Conservation (phyloP, 2,888 invertebrate genomes). For the Cheilosia pagana region DNA sequence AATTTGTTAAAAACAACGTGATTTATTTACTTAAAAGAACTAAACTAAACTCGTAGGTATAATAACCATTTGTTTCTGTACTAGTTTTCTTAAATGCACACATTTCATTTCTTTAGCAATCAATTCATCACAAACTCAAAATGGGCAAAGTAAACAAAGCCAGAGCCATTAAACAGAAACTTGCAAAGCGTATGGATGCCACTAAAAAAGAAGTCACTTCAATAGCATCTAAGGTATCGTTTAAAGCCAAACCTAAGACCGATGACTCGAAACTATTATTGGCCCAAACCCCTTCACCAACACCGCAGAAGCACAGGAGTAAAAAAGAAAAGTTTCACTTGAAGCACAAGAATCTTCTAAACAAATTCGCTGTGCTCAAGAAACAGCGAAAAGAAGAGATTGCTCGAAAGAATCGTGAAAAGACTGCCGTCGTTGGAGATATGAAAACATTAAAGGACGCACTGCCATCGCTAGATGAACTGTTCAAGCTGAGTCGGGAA, state of each 20-base stretch:
- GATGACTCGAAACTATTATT: slow-evolving; percentile 31
- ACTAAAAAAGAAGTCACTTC: slow-evolving; percentile 53
- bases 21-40: no score
- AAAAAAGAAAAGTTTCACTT: slow-evolving; percentile 80
- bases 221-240: slow-evolving; percentile 54
- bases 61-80: no score
- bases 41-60: no score
- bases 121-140: neutral
- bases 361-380: slow-evolving; percentile 79
- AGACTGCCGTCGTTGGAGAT: slow-evolving; percentile 80
- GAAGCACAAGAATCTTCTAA: slow-evolving; percentile 80
- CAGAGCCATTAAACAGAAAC: slow-evolving; percentile 50
- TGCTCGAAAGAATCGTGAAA: slow-evolving; percentile 79
- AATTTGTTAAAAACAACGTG: no score
- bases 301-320: slow-evolving; percentile 77
- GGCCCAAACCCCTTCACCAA: slow-evolving; percentile 31
- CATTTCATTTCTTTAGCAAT: neutral
- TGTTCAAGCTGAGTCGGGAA: slow-evolving; percentile 79
- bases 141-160: slow-evolving; percentile 70
- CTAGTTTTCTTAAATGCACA: no score
- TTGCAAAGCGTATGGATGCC: slow-evolving; percentile 52
- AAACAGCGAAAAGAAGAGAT: slow-evolving; percentile 79
- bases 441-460: slow-evolving; percentile 81
- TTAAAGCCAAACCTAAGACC: slow-evolving; percentile 57
- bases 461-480: slow-evolving; percentile 80